Base-by-base conservation (phyloP, 2,797 vertebrate genomes). In the Karalla daura region DNA sequence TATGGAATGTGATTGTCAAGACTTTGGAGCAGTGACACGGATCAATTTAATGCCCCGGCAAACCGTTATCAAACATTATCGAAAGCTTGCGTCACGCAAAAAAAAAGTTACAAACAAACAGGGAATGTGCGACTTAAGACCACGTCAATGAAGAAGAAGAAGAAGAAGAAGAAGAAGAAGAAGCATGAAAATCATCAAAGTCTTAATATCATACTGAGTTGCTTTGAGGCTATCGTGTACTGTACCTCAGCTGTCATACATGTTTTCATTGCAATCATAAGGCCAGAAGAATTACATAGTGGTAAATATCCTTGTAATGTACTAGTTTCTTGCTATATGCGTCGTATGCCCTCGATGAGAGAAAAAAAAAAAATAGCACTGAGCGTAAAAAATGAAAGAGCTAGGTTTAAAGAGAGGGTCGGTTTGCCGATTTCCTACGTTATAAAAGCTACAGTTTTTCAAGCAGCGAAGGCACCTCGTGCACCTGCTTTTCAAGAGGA, bases 1-100 rank as follows among this genome's bases (percentile, higher is more conserved):
- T 45, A n/a, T 84, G 90, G 88, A 91, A 91, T 91, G 88, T 91
- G 89, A 91, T 92, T 91, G 91, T 91, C 89, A 74, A n/a, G 78
- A 84, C 60, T 81, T 81, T 49, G 65, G 88, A 89, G 88, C 85
- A 85, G 86, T 68, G 71, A 83, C 58, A 52, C 60, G 2, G 40
- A 85, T 83, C 76, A 69, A 87, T 87, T 79, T 82, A 89, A 91
- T 88, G 84, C 86, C 84, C 87, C 30, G 60, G 81, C 70, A 84
- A 88, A 91, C 58, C 17, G 39, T 76, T 58, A 35, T n/a, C n/a
- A n/a, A n/a, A 63, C 60, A 78, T 72, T 37, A 77, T 74, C 74
- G n/a, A 70, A 81, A 83, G 63, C 74, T 54, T 54, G 74, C 69
- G 50, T 47, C 20, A 53, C 24, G 28, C 50, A 30, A 68, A 76